Base-by-base conservation (phyloP, 2,888 invertebrate species). In the Morpho achilles region DNA sequence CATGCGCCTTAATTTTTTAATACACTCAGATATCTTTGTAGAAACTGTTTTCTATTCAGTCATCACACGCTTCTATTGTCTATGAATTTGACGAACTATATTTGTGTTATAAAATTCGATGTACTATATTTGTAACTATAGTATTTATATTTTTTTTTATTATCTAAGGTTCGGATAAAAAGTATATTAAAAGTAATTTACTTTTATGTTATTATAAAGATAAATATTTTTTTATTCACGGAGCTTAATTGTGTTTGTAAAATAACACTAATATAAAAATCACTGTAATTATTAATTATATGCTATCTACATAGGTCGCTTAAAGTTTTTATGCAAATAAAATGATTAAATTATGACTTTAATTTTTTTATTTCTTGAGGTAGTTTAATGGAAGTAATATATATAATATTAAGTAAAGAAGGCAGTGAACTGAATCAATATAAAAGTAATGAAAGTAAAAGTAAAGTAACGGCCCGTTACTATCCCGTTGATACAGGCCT, bases 261-360 rank as follows among this genome's bases (percentile, higher is more conserved):
- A 80, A 69, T 80, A 80, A 80, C 82, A 80, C 73, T 86, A 84
- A 77, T 73, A 80, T 80, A 81, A 56, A 81, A 79, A 82, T 84
- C 80, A 80, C 71, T 77, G 76, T 83, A 81, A 80, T 78, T 79
- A 79, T 74, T 76, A 81, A 70, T 63, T 64, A 70, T 75, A 73
- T 74, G 68, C 73, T 72, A 71, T 56, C 53, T 56, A 59, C 42
- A 70, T 82, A 82, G 80, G 73, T 76, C 72, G 86, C 86, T 87
- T 84, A 79, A 80, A 79, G 72, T 85, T 84, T 86, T 75, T 84
- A 85, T 84, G 84, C 82, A 73, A 85, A 85, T 86, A 84, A 85
- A 84, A 69, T 75, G 58, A 67, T 58, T 67, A 57, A 59, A 59
- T 56, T 53, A 59, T 42, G 46, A 48, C 16, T 57, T n/a, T 52